Evolutionary conservation across 2,888 invertebrate genomes (phyloP).

Genomic region (Bombyx huttoni): DNA sequence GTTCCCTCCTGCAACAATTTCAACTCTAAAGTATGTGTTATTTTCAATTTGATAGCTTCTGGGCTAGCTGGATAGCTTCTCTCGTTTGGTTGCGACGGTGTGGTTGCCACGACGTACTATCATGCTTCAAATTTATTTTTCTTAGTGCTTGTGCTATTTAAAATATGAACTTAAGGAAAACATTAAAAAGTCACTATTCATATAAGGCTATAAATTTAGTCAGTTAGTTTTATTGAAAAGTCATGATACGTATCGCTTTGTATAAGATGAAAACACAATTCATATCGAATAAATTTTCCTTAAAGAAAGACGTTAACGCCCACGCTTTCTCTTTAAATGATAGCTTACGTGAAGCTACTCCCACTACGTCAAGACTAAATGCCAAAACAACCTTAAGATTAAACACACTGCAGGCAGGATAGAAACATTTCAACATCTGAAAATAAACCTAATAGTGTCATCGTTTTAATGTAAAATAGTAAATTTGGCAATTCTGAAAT

Average conservation of each 20-base stretch:
- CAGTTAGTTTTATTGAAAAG: too few relatives aligned
- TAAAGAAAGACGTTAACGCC: constrained; percentile 30
- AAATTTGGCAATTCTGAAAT: too few relatives aligned
- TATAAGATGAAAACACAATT: constrained; percentile 5
- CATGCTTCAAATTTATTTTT: too few relatives aligned
- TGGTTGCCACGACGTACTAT: too few relatives aligned
- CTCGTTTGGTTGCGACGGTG: not conserved
- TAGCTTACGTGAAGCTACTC: constrained; percentile 18
- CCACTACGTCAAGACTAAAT: constrained; percentile 31
- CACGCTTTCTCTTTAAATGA: constrained; percentile 20
- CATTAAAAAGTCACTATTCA: too few relatives aligned
- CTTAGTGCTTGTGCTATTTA: too few relatives aligned
- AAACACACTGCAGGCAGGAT: constrained; percentile 7
- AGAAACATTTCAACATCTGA: too few relatives aligned
- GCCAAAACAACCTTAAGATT: constrained; percentile 25
- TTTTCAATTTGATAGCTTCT: not conserved
- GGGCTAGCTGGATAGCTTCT: too few relatives aligned
- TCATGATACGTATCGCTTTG: constrained; percentile 2
- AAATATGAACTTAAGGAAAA: too few relatives aligned
- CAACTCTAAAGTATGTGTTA: constrained; percentile 4
- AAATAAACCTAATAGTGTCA: too few relatives aligned
- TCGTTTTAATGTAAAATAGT: too few relatives aligned
- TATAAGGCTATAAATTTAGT: too few relatives aligned
- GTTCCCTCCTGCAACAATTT: constrained; percentile 16
- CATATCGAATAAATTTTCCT: constrained; percentile 15